phyloP scores from a whole-genome alignment of 2,113 vertebrate species.

The Arenaria interpres region DNA sequence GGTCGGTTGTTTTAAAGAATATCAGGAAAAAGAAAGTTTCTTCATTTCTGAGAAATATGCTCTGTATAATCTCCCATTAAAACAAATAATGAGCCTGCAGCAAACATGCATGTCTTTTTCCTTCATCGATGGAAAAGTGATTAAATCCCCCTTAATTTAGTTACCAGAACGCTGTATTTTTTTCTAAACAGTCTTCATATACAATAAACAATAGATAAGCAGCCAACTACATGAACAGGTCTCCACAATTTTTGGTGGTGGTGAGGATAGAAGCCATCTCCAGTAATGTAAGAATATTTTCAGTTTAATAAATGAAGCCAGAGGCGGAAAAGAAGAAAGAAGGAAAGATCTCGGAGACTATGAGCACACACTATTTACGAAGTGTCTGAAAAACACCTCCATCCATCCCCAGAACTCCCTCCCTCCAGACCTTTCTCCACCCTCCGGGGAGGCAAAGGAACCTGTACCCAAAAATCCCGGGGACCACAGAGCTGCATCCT shows the following conservation, averaged over 20 bases:
- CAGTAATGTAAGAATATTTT: not conserved
- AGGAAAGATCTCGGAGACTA: not conserved
- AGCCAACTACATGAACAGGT: not conserved
- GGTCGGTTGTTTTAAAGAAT: not conserved
- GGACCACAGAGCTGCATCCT: not conserved
- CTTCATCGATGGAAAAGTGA: conserved; percentile 16
- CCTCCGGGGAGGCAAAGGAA: not conserved
- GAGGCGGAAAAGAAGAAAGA: not conserved
- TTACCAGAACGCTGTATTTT: not conserved
- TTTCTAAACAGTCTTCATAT: not conserved
- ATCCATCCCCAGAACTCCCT: not conserved
- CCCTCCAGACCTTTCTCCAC: not conserved
- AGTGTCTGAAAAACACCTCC: not conserved
- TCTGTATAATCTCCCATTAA: not conserved
- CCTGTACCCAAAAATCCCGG: not conserved
- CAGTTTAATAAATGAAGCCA: not conserved
- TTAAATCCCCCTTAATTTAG: not conserved
- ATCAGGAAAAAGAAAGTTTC: conserved; percentile 24
- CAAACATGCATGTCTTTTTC: not conserved
- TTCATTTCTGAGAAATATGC: not conserved
- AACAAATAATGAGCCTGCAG: not conserved
- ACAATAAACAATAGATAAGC: conserved; percentile 7
- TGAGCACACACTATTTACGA: not conserved
- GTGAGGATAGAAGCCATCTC: not conserved
- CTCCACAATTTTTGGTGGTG: not conserved